phyloP scores from a whole-genome alignment of 2,888 invertebrate genomes.

The Geophilus truncorum region DNA sequence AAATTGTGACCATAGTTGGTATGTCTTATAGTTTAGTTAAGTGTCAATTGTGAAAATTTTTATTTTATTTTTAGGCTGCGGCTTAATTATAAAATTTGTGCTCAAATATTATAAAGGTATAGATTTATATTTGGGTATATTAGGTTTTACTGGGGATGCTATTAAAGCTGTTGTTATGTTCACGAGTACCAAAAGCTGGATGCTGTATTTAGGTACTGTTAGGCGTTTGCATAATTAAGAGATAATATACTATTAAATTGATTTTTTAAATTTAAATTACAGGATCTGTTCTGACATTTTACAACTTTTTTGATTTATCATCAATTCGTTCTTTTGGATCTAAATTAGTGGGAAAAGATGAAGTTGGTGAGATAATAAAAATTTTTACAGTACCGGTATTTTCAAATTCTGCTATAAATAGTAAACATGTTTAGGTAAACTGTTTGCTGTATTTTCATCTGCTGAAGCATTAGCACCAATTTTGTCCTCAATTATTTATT shows the following conservation, averaged over 20 bases:
- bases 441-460: neutral
- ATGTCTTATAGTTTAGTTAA: neutral
- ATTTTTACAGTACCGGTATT: neutral
- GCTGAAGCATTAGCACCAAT: neutral
- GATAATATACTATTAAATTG: too few species aligned
- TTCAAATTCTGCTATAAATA: neutral
- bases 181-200: neutral
- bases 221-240: too few species aligned
- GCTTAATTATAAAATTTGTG: neutral
- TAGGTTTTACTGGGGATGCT: neutral
- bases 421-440: neutral
- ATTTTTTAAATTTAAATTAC: too few species aligned
- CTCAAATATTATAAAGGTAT: neutral
- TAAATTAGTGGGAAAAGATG: neutral
- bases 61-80: neutral
- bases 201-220: neutral
- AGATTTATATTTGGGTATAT: neutral
- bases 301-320: neutral
- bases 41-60: too few species aligned
- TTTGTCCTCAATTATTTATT: neutral
- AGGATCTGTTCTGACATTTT: too few species aligned
- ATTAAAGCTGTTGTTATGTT: neutral
- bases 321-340: neutral
- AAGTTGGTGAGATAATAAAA: neutral
- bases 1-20: neutral